These are phyloP conservation scores for Nasonia oneida DNA, from an alignment of 2,888 invertebrate species.

Conservation along the genomic window DNA sequence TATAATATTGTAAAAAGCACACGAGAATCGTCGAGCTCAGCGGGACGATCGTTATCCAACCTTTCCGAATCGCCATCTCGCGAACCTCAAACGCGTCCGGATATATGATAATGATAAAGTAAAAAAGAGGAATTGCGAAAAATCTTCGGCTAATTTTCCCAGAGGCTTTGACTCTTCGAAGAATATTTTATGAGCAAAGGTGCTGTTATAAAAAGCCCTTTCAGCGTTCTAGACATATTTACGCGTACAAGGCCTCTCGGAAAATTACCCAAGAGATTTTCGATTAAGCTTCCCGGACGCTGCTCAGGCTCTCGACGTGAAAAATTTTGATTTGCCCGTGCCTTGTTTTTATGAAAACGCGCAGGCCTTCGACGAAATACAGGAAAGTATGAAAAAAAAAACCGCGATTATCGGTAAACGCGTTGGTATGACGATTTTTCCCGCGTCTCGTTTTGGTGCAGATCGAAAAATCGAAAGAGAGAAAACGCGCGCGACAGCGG, in stretches of 20 bases:
- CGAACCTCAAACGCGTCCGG: background rate
- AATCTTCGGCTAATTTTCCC: background rate
- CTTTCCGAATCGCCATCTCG: background rate
- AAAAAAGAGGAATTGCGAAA: background rate
- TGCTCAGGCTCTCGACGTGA: background rate
- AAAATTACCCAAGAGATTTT: background rate
- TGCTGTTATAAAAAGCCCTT: background rate
- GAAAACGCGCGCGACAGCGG: background rate
- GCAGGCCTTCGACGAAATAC: conserved; percentile 39
- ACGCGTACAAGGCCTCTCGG: background rate
- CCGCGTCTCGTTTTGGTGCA: background rate
- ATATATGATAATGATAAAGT: background rate
- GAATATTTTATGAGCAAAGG: background rate
- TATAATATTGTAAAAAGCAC: background rate
- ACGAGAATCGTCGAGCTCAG: background rate
- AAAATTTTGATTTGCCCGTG: conserved; percentile 47
- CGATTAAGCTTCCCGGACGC: background rate
- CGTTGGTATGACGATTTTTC: background rate
- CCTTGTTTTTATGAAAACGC: conserved; percentile 52
- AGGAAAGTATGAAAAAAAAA: background rate
- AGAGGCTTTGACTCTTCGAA: background rate
- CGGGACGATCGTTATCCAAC: background rate
- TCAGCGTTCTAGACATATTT: background rate
- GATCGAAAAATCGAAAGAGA: background rate
- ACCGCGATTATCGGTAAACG: background rate